Evolutionary conservation across 2,797 vertebrate genomes (phyloP), one percentile per base, ranked within the genome.

Genomic region (Loris lydekkerianus): DNA sequence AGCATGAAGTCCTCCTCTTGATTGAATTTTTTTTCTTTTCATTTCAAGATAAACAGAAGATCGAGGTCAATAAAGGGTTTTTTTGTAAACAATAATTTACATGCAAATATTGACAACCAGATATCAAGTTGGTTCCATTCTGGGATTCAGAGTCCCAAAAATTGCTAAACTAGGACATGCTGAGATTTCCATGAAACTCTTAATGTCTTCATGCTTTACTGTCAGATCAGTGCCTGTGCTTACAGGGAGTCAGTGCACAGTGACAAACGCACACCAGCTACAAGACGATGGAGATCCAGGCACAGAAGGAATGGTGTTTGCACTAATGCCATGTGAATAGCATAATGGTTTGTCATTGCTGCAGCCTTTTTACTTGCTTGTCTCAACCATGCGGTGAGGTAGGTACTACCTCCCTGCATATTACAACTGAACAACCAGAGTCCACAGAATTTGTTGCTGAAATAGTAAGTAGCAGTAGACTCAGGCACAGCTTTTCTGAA

Each of bases 31-130:
- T 69, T 89, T 83, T 63, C 70, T 69, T 89, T 83, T 63, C 70
- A 25, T 92, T 90, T 94, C 82, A 37, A 96, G 91, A 97, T 88
- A 94, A 94, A 97, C 25, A 67, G 72, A 75, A 25, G 7, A 70
- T n/a, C 80, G 89, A 86, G 69, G 78, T 92, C 80, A 80, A 88
- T 37, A 46, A 72, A 93, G 87, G 49, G 34, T 23, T 34, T 31
- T 70, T 40, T 72, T 37, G 23, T 83, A 40, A 69, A 9, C 72
- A 40, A 46, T 23, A 46, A 73, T 65, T 84, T 21, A 90, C 58
- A 56, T 53, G 15, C n/a, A 40, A 46, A 34, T 69, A 82, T 9
- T 84, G 77, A 93, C 34, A n/a, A 49, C 53, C 0, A 1, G 8
- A 29, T 13, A 14, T 73, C 29, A 56, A 21, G 63, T 40, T 31